Evolutionary conservation across 2,113 vertebrate genomes (phyloP).

Genomic region (Hipposideros armiger): DNA sequence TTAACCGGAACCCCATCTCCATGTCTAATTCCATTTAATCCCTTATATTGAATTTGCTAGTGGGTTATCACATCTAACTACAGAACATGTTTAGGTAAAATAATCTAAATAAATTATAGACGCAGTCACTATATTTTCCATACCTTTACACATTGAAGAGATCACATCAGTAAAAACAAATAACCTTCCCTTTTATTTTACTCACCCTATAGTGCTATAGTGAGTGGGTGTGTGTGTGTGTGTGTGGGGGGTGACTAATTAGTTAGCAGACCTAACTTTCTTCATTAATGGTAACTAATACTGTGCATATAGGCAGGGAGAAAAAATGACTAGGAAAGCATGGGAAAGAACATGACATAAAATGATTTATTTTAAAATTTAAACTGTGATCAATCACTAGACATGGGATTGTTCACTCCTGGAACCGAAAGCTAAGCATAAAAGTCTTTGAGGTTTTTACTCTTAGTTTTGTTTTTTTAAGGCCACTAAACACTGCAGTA

Average conservation of each 20-base stretch:
- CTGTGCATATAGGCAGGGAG: neutral
- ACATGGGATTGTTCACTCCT: neutral
- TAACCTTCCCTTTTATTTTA: neutral
- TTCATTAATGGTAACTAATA: neutral
- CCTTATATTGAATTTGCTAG: neutral
- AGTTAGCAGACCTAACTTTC: neutral
- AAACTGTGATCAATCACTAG: neutral
- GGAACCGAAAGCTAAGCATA: neutral
- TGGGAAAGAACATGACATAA: neutral
- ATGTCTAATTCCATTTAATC: neutral
- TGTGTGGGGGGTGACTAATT: neutral
- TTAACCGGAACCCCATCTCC: neutral
- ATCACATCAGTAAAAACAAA: neutral
- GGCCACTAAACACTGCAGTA: conserved; percentile 59
- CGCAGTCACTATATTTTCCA: neutral
- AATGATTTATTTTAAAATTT: neutral
- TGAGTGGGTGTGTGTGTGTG: no score
- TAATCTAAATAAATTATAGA: neutral
- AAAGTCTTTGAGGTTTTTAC: conserved; percentile 12
- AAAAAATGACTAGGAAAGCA: neutral
- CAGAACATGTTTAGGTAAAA: neutral
- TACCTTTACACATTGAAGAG: neutral
- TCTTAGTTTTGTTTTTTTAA: neutral
- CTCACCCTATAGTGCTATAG: neutral
- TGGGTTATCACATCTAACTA: neutral